phyloP scores from a whole-genome alignment of 2,797 vertebrate species.

The Gouania willdenowi region DNA sequence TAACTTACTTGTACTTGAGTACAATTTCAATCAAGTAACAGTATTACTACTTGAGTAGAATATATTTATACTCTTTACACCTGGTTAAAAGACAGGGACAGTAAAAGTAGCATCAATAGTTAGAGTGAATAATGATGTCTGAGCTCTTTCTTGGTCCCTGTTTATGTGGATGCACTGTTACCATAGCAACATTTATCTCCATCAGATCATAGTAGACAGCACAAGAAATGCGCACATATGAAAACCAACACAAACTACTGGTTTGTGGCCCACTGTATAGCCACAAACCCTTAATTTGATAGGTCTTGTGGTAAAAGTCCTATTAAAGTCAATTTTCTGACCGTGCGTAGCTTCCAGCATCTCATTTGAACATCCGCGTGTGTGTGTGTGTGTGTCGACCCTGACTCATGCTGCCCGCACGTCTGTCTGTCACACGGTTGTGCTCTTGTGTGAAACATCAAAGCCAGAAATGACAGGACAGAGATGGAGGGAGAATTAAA shows the following conservation, averaged over 20 bases:
- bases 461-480: constrained; percentile 48
- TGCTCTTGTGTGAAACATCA: constrained; percentile 49
- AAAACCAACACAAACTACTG: constrained; percentile 28
- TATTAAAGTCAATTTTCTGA: constrained; percentile 23
- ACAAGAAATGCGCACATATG: background rate
- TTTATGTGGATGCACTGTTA: constrained; percentile 10
- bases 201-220: too few relatives aligned
- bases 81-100: too few relatives aligned
- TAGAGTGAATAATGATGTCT: too few relatives aligned
- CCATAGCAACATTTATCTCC: constrained; percentile 6
- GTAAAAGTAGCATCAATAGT: too few relatives aligned
- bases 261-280: constrained; percentile 10
- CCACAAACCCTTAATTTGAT: constrained; percentile 32
- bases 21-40: too few relatives aligned
- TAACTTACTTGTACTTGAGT: too few relatives aligned
- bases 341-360: constrained; percentile 22
- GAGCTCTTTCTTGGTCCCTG: too few relatives aligned
- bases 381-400: background rate
- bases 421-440: constrained; percentile 52
- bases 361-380: constrained; percentile 1
- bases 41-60: too few relatives aligned
- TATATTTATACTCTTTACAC: too few relatives aligned
- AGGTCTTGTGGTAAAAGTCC: constrained; percentile 8
- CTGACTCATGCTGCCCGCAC: constrained; percentile 36
- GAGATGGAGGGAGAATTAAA: constrained; percentile 44